Percentiles rank a stretch among this genome's conserved stretches.
phyloP scores from a whole-genome alignment of 2,113 vertebrate genomes.

The Perca fluviatilis region DNA sequence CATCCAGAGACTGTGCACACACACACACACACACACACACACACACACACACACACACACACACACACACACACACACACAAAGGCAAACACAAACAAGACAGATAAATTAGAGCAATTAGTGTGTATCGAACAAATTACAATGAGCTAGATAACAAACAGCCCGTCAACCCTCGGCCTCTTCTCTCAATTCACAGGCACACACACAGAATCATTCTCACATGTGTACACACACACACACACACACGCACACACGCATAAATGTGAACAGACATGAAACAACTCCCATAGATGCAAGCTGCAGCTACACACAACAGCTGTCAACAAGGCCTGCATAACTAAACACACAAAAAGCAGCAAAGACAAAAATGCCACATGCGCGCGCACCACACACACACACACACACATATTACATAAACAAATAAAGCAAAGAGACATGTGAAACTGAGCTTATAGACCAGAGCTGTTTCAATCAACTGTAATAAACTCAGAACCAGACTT shows the following conservation, averaged over 20 bases:
- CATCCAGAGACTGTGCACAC: slow-evolving; percentile 89
- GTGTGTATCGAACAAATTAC: slow-evolving; percentile 82
- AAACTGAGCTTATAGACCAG: slow-evolving; percentile 57
- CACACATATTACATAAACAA: slow-evolving; percentile 26
- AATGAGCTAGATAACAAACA: slow-evolving; percentile 82
- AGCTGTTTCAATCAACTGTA: slow-evolving; percentile 71
- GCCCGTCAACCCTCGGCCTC: slow-evolving; percentile 73
- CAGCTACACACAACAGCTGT: slow-evolving; percentile 62
- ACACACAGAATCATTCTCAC: slow-evolving; percentile 15
- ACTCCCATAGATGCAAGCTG: slow-evolving; percentile 46
- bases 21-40: slow-evolving; percentile 37
- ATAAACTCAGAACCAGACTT: slow-evolving; percentile 65
- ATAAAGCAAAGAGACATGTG: slow-evolving; percentile 26
- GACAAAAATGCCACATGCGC: slow-evolving; percentile 29
- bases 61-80: slow-evolving; percentile 55
- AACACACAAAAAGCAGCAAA: slow-evolving; percentile 53
- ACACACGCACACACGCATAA: background rate
- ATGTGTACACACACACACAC: slow-evolving; percentile 1
- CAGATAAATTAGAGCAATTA: slow-evolving; percentile 85
- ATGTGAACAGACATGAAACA: slow-evolving; percentile 57
- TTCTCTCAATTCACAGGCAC: slow-evolving; percentile 59
- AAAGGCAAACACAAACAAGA: slow-evolving; percentile 79
- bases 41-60: slow-evolving; percentile 34
- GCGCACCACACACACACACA: slow-evolving; percentile 5
- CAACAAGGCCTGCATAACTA: slow-evolving; percentile 59